These are phyloP conservation scores for Caranx ignobilis DNA, from an alignment of 2,113 vertebrate species.

Conservation along the genomic window DNA sequence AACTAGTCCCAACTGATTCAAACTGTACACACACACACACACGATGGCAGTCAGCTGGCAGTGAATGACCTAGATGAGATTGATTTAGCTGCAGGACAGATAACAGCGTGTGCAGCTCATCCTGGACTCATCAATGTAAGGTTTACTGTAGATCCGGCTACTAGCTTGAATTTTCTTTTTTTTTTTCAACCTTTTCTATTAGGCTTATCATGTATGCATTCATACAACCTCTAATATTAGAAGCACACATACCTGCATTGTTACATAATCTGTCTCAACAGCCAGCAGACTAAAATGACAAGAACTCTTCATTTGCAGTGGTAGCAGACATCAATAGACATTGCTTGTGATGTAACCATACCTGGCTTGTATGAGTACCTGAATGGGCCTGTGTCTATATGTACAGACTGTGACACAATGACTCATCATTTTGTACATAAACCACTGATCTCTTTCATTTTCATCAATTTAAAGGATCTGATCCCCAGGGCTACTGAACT, in stretches of 20 bases:
- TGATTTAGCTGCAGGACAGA: constrained; percentile 67
- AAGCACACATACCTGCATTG: constrained; percentile 15
- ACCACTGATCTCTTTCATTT: constrained; percentile 29
- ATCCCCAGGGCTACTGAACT: constrained; percentile 43
- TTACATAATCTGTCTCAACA: constrained; percentile 41
- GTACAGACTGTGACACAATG: constrained; percentile 39
- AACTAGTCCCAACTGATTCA: constrained; percentile 8
- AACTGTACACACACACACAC: constrained; percentile 27
- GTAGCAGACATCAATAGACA: constrained; percentile 32
- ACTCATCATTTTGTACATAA: constrained; percentile 38
- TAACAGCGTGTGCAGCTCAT: constrained; percentile 19
- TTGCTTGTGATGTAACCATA: constrained; percentile 20
- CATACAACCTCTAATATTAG: background rate
- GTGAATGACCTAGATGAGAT: constrained; percentile 74
- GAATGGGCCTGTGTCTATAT: constrained; percentile 20
- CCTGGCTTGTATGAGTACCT: constrained; percentile 14
- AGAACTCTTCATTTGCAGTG: constrained; percentile 36
- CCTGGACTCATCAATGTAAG: constrained; percentile 43
- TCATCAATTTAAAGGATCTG: constrained; percentile 43
- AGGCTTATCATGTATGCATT: background rate
- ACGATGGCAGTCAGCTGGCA: constrained; percentile 25
- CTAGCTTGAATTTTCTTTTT: background rate
- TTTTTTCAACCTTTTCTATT: background rate
- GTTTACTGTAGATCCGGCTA: constrained; percentile 26
- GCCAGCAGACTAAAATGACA: constrained; percentile 23